phyloP scores from a whole-genome alignment of 2,888 invertebrate species.

The Tipula vernalis region DNA sequence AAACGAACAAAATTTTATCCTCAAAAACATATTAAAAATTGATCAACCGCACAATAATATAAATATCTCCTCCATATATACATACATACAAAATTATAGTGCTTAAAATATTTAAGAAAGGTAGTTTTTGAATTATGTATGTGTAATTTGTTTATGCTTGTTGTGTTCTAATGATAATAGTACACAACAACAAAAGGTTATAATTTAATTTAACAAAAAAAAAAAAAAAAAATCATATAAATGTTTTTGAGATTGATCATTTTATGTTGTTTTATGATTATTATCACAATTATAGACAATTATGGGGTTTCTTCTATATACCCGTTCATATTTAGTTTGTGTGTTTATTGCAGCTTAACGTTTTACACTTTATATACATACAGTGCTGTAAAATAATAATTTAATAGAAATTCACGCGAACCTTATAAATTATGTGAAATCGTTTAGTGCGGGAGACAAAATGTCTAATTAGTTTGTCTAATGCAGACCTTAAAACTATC shows the following conservation, averaged over 20 bases:
- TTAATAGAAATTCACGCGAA: background rate
- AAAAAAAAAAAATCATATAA: background rate
- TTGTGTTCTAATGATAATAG: background rate
- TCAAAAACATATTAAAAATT: slow-evolving; percentile 9
- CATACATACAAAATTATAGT: background rate
- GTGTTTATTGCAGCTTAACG: background rate
- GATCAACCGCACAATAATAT: background rate
- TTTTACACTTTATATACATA: background rate
- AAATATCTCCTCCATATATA: background rate
- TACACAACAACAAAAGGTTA: background rate
- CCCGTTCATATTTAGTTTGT: background rate
- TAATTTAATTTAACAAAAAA: background rate
- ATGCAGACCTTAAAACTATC: too few relatives aligned
- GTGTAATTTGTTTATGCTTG: background rate
- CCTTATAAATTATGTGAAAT: background rate
- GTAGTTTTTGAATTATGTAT: background rate
- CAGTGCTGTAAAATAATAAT: background rate
- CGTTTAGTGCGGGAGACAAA: background rate
- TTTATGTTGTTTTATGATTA: slow-evolving; percentile 4
- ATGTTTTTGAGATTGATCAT: background rate
- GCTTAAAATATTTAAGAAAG: slow-evolving; percentile 6
- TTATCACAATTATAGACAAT: slow-evolving; percentile 4
- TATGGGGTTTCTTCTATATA: background rate
- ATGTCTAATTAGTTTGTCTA: background rate
- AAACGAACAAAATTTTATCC: background rate